Conservation (phyloP, 2,113 vertebrate genomes). For the Coregonus clupeaformis region DNA sequence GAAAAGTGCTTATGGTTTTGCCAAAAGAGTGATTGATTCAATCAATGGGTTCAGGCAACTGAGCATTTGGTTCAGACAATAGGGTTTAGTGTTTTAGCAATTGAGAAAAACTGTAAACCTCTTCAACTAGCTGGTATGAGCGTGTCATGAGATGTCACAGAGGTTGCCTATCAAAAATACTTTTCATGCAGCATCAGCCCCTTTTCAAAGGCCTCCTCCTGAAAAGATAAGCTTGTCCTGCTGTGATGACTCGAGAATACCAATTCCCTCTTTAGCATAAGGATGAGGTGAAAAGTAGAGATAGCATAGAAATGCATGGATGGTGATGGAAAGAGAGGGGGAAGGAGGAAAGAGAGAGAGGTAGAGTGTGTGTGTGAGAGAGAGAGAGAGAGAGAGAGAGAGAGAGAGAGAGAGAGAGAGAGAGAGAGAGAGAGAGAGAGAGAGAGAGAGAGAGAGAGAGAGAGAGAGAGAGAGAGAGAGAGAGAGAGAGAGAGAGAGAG, state of each 20-base stretch:
- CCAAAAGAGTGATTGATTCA: too few species aligned
- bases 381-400: neutral
- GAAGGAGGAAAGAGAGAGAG: slow-evolving; percentile 26
- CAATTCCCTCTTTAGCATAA: slow-evolving; percentile 61
- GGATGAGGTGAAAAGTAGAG: slow-evolving; percentile 50
- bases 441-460: slow-evolving; percentile 16
- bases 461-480: slow-evolving; percentile 25
- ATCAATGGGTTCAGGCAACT: too few species aligned
- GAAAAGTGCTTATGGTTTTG: too few species aligned
- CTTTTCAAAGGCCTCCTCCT: slow-evolving; percentile 46
- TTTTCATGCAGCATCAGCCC: slow-evolving; percentile 45
- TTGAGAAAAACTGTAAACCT: too few species aligned
- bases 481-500: slow-evolving; percentile 12
- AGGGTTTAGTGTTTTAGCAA: too few species aligned
- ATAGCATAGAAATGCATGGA: slow-evolving; percentile 42
- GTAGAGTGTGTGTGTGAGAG: slow-evolving; percentile 20
- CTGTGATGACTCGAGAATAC: slow-evolving; percentile 53
- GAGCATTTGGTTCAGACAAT: too few species aligned
- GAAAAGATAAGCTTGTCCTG: slow-evolving; percentile 57
- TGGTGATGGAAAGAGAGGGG: slow-evolving; percentile 19
- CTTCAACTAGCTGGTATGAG: neutral
- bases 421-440: neutral
- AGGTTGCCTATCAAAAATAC: slow-evolving; percentile 46
- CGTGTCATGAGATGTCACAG: slow-evolving; percentile 45
- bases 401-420: slow-evolving; percentile 5